Evolutionary conservation across 1,140 invertebrate species (phyloP).

Genomic region (Eciton burchellii): DNA sequence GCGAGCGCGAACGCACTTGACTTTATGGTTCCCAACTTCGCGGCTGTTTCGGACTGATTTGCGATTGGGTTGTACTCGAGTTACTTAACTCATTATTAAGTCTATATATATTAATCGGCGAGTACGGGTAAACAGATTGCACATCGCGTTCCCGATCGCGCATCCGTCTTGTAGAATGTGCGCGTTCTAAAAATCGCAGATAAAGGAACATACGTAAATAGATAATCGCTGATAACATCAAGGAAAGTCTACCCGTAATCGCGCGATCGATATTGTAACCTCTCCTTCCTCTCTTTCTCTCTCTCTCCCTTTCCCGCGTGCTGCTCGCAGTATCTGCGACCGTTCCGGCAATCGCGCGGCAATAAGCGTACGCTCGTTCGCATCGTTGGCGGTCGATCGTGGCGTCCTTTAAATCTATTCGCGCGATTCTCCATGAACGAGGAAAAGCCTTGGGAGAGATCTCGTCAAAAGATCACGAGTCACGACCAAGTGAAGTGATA

Average conservation of each 20-base stretch:
- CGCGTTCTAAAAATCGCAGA: slow-evolving; percentile 23
- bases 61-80: slow-evolving; percentile 12
- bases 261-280: not conserved
- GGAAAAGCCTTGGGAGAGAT: slow-evolving; percentile 53
- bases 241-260: slow-evolving; percentile 54
- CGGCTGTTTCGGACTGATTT: not conserved
- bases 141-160: slow-evolving; percentile 7
- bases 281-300: not conserved
- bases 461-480: slow-evolving; percentile 30
- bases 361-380: too few relatives aligned
- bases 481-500: slow-evolving; percentile 45
- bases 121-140: slow-evolving; percentile 12
- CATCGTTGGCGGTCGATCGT: slow-evolving; percentile 26
- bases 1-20: not conserved
- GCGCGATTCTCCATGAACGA: slow-evolving; percentile 18
- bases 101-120: not conserved
- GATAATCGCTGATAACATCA: slow-evolving; percentile 54
- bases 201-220: slow-evolving; percentile 23
- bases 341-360: not conserved
- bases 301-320: not conserved
- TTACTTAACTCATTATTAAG: slow-evolving; percentile 1
- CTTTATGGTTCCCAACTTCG: not conserved
- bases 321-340: slow-evolving; percentile 1
- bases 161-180: not conserved
- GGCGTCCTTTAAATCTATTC: not conserved